Evolutionary conservation across 2,113 vertebrate species (phyloP).

Genomic region (Xiphorhynchus elegans): DNA sequence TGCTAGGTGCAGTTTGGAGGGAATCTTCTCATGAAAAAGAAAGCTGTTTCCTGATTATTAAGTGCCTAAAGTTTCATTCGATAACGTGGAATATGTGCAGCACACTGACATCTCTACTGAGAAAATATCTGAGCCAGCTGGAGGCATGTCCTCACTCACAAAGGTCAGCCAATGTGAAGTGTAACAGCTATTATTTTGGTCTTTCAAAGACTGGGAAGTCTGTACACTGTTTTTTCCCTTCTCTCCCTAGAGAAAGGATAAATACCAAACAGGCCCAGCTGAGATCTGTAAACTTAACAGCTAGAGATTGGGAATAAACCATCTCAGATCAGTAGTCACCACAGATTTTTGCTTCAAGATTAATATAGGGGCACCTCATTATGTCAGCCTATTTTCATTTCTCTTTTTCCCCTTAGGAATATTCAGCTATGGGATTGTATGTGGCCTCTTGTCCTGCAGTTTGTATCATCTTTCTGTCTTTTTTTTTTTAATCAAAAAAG

Average conservation of each 20-base stretch:
- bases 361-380: not conserved
- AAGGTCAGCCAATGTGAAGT: slow-evolving; percentile 74
- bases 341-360: slow-evolving; percentile 27
- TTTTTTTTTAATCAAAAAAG: not conserved
- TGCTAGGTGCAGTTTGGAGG: not conserved
- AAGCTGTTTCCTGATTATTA: slow-evolving; percentile 24
- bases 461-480: not conserved
- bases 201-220: slow-evolving; percentile 77
- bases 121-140: slow-evolving; percentile 66
- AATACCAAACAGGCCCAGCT: slow-evolving; percentile 68
- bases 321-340: not conserved
- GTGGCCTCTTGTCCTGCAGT: not conserved
- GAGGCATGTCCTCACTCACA: slow-evolving; percentile 41
- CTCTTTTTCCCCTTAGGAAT: not conserved
- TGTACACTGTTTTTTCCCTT: slow-evolving; percentile 68
- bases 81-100: not conserved
- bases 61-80: not conserved
- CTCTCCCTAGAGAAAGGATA: slow-evolving; percentile 77
- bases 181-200: slow-evolving; percentile 70
- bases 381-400: not conserved
- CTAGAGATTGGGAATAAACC: slow-evolving; percentile 63
- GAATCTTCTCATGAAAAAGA: slow-evolving; percentile 34
- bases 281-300: slow-evolving; percentile 73
- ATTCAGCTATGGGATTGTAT: not conserved
- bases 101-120: slow-evolving; percentile 55